phyloP scores from a whole-genome alignment of 2,888 invertebrate genomes.

The Ectemnius continuus region DNA sequence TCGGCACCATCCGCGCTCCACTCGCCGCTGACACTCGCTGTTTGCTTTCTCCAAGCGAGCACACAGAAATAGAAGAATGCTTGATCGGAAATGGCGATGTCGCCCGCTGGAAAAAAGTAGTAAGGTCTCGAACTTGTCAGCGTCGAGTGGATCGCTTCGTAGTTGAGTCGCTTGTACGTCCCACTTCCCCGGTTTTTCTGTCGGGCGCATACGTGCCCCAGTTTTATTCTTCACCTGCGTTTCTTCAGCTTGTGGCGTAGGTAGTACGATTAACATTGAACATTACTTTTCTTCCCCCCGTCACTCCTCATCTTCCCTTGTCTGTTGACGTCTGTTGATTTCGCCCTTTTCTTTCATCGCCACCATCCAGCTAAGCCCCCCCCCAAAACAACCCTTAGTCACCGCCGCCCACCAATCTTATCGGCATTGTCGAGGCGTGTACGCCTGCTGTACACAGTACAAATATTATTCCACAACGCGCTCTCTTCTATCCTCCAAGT shows the following conservation, averaged over 20 bases:
- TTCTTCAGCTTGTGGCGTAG: conserved; percentile 74
- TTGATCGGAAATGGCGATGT: not conserved
- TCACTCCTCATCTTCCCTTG: too few species aligned
- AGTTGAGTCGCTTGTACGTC: conserved; percentile 69
- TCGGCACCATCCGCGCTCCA: conserved; percentile 43
- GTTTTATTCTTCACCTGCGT: conserved; percentile 60
- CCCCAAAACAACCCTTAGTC: not conserved
- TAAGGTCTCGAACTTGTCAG: conserved; percentile 16
- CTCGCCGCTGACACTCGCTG: conserved; percentile 40
- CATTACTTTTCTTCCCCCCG: conserved; percentile 53
- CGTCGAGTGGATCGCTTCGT: conserved; percentile 41
- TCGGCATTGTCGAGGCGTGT: conserved; percentile 53
- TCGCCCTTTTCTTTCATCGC: conserved; percentile 43
- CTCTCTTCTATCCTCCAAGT: too few species aligned
- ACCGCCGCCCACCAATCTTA: conserved; percentile 40
- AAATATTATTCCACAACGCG: conserved; percentile 38
- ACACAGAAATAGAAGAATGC: not conserved
- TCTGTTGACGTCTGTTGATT: conserved; percentile 53
- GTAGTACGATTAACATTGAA: conserved; percentile 69
- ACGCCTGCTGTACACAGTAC: conserved; percentile 47
- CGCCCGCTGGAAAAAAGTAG: not conserved
- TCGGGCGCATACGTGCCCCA: conserved; percentile 61
- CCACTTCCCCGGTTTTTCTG: conserved; percentile 20
- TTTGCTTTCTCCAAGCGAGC: conserved; percentile 1
- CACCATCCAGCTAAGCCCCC: conserved; percentile 13